Percentiles rank a stretch among this genome's conserved stretches.
Conservation (phyloP, 2,113 vertebrate species). For the Sphyrna mokarran region DNA sequence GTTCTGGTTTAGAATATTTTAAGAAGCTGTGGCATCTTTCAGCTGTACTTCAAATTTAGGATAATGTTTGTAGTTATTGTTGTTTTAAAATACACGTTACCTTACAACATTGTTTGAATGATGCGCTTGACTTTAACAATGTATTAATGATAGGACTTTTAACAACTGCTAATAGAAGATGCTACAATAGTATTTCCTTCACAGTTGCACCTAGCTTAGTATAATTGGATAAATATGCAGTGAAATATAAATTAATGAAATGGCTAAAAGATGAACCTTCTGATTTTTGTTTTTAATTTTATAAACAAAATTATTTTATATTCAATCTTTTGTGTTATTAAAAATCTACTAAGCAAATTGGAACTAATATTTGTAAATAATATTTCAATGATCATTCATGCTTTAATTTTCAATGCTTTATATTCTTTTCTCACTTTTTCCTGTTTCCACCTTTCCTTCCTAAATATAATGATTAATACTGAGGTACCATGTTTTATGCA, state of each 20-base stretch:
- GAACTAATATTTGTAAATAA: background rate
- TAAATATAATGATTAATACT: background rate
- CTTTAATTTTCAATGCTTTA: background rate
- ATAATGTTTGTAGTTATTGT: background rate
- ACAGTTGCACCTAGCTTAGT: background rate
- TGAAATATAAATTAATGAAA: background rate
- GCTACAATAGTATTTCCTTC: background rate
- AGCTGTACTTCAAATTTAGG: background rate
- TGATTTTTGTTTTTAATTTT: background rate
- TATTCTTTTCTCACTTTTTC: background rate
- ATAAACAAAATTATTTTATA: background rate
- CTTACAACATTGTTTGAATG: conserved; percentile 16
- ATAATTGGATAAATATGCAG: background rate
- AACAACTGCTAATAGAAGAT: background rate
- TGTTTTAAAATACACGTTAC: background rate
- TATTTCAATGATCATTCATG: background rate
- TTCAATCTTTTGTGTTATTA: background rate
- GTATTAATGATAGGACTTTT: conserved; percentile 12
- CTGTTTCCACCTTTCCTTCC: background rate
- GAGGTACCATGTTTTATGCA: background rate
- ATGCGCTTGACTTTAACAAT: background rate
- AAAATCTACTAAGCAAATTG: background rate
- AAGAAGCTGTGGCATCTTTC: conserved; percentile 19
- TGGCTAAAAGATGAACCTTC: background rate
- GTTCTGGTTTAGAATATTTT: conserved; percentile 51